Evolutionary conservation across 2,113 vertebrate genomes (phyloP), one percentile per base, ranked within the genome.

Genomic region (Halichoerus grypus): DNA sequence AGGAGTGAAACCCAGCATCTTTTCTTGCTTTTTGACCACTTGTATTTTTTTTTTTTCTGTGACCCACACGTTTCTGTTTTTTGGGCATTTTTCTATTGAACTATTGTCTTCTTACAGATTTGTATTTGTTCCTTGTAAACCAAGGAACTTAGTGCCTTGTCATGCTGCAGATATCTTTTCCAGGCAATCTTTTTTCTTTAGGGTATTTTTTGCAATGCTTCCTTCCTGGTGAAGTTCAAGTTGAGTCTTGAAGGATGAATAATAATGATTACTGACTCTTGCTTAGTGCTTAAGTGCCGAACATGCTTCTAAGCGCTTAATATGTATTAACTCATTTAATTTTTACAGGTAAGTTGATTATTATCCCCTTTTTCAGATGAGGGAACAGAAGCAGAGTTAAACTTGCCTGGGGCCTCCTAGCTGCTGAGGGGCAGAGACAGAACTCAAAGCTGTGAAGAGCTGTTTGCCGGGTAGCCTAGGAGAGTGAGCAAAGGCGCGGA

Each of bases 191-290:
- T 94, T 94, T 80, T n/a, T 94, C 49, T 85, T 80, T 36, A 42
- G 53, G 79, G 53, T 85, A 21, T 19, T 88, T 94, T 51, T 36
- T 57, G 74, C 31, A 83, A 14, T 57, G 42, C 39, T 95, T 92
- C 59, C 39, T 95, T 92, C 59, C 57, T 77, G 82, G 46, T 71
- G 14, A 57, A 94, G 65, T 91, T 97, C 91, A 65, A 92, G 91
- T 76, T 51, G 59, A n/a, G 36, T 96, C 91, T 92, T 95, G 96
- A 92, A 91, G 46, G 80, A 31, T 88, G 96, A 96, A 33, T 92
- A 86, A 87, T 82, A 33, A 39, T 49, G n/a, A 72, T 59, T 39
- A 83, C 5, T 2, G 61, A 28, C 39, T 69, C 24, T 51, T 42
- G 42, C 1, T 11, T 81, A 55, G 21, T 24, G 57, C n/a, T 69